Conservation (phyloP, 2,797 vertebrate genomes). For the Lates japonicus region DNA sequence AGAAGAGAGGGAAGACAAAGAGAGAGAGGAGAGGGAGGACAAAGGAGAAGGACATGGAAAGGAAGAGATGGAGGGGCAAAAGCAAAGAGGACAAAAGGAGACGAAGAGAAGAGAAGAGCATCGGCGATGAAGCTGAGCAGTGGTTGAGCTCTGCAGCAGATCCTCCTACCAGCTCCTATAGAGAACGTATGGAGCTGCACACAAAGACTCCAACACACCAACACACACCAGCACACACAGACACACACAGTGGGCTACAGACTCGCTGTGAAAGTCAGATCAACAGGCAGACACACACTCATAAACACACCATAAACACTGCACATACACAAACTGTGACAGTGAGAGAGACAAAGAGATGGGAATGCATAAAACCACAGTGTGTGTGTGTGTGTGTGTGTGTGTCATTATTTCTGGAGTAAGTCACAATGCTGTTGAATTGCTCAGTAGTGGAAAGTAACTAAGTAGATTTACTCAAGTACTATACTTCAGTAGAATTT, state of each 20-base stretch:
- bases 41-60: neutral
- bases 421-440: neutral
- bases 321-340: neutral
- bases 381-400: conserved; percentile 28
- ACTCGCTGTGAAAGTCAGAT: neutral
- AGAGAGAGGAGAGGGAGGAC: neutral
- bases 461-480: too few species aligned
- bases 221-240: conserved; percentile 6
- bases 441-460: too few species aligned
- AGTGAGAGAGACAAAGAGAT: conserved; percentile 20
- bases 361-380: neutral
- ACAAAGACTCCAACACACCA: conserved; percentile 23
- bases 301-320: conserved; percentile 19
- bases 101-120: neutral
- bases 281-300: conserved; percentile 20
- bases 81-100: neutral
- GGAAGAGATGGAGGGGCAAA: neutral
- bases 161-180: conserved; percentile 48
- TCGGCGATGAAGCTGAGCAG: conserved; percentile 35
- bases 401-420: neutral
- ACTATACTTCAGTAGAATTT: too few species aligned
- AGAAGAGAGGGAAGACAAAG: neutral
- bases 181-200: conserved; percentile 42
- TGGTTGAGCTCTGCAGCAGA: conserved; percentile 37
- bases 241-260: conserved; percentile 7